These are phyloP conservation scores for Albula goreensis DNA, from an alignment of 2,113 vertebrate species.

Conservation along the genomic window DNA sequence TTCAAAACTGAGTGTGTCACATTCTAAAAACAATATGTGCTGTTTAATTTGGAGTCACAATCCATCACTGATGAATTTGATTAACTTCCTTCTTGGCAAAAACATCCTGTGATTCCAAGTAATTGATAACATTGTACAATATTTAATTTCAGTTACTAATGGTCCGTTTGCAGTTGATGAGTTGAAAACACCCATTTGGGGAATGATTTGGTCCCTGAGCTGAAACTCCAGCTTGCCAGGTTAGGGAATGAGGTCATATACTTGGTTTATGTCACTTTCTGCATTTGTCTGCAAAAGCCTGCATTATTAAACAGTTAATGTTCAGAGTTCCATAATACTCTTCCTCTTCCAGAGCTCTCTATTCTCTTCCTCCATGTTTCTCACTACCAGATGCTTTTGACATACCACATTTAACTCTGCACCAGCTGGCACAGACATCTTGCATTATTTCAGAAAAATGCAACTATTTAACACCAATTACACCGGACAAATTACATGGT, in stretches of 20 bases:
- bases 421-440: neutral
- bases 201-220: neutral
- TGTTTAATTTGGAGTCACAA: neutral
- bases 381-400: neutral
- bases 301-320: neutral
- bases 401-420: neutral
- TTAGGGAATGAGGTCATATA: neutral
- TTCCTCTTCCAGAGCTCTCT: no score
- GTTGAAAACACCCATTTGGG: neutral
- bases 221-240: neutral
- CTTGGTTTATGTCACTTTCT: neutral
- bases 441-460: neutral
- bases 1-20: neutral
- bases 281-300: neutral
- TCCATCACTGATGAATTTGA: neutral
- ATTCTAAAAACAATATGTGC: neutral
- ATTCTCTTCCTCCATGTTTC: neutral
- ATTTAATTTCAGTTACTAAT: neutral
- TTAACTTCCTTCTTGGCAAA: no score
- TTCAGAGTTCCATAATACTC: no score
- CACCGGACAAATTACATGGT: neutral
- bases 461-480: neutral
- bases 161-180: neutral
- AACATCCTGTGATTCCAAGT: no score
- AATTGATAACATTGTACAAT: neutral